Base-by-base conservation (phyloP, 2,888 invertebrate species). In the Pegoplata infirma region DNA sequence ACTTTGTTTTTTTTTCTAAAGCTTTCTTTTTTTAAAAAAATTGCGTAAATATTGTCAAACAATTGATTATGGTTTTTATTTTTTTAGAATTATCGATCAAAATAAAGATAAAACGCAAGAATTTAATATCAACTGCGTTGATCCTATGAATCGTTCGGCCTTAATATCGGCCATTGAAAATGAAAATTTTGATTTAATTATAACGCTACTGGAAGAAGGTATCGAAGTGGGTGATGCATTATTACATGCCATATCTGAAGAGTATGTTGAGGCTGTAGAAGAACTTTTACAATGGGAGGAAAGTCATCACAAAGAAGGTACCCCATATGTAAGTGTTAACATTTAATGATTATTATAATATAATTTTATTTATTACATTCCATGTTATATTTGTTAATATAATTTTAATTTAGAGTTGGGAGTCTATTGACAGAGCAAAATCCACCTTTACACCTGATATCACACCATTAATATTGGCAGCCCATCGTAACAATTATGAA, bases 221-320 rank as follows among this genome's bases (percentile, higher is more conserved):
- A 96, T 98, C 80, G 92, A 94, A 90, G 95, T 97, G 68, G 96
- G 96, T 91, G 98, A 98, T 90, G 94, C 96, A 16, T 91, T 98
- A 51, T 91, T 99, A 32, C 98, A 98, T 88, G 98, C 99, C 64
- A 98, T 99, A 86, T 97, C 97, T 87, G 98, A 99, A 90, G 98
- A 99, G 88, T 99, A 98, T 88, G 98, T 99, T 68, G 98, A 99
- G 89, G 98, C 97, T 0, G 98, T 98, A 4, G 98, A 99, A 90
- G 91, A 98, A 55, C 91, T 99, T 12, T 91, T 99, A 80, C 94
- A 95, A 84, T 97, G 97, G 94, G 97, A 97, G 88, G 97, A 97
- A 87, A 92, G 92, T 5, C 91, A 93, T 84, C 96, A 97, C 84
- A 91, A 92, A 49, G 90, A 92, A 7, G 96, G 96, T 25, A 92